Base-by-base conservation (phyloP, 64 coral and sea anemone species). In the Acropora tenuis region DNA sequence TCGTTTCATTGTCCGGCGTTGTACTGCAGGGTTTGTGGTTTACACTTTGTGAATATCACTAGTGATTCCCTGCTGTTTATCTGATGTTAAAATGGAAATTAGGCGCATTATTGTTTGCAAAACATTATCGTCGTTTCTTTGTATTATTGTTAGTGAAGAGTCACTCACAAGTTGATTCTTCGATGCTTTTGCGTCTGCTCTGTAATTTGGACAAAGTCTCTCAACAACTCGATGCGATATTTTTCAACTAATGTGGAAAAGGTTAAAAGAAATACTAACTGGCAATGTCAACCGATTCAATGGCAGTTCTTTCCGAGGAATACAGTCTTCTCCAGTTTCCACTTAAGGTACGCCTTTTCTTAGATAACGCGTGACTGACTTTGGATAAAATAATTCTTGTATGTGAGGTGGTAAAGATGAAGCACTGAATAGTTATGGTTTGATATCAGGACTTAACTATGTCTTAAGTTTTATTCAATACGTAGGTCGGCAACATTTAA, bases 31-130 rank as follows among this genome's bases (percentile, higher is more conserved):
- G 48, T 85, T 49, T 85, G 82, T 18, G 16, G 63, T 49, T 85
- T 11, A 17, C 65, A 16, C 43, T 71, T 85, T 49, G 17, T n/a
- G 42, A 49, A 85, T 71, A 48, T 85, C 61, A 45, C 8, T 49
- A 2, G 47, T 5, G 60, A 6, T 11, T 47, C n/a, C 63, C 82
- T 45, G 82, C 46, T 69, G 65, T 72, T 67, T 71, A 17, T 45
- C 81, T 7, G 45, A 85, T 30, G 42, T 85, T 85, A 72, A 85
- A 85, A 85, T 85, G 82, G 69, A 85, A 85, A 85, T 85, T 85
- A 72, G 82, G 65, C 1, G 4, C 50, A 8, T 85, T 18, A 19
- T 85, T 69, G 65, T 69, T 71, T 48, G 17, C 8, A 85, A 82
- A 7, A 55, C 52, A 55, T 5, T 82, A 61, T 60, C 17, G 45